phyloP scores from a whole-genome alignment of 2,113 vertebrate species.

The Melanotaenia duboulayi region DNA sequence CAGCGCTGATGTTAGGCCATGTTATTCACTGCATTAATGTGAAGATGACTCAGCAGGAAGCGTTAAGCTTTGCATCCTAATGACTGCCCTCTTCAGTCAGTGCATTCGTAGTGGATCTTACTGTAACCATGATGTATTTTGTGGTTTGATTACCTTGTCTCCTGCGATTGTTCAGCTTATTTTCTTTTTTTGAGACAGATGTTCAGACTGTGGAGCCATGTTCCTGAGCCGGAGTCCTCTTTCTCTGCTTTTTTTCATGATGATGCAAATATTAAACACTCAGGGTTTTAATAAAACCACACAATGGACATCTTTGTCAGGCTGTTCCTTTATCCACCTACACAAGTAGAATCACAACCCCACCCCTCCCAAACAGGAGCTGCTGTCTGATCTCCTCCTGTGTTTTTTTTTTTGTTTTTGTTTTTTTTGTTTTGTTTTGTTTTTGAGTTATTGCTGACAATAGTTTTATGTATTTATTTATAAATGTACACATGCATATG shows the following conservation, averaged over 20 bases:
- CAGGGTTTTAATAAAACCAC: constrained; percentile 60
- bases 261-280: constrained; percentile 61
- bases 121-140: constrained; percentile 28
- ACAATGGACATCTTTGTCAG: constrained; percentile 69
- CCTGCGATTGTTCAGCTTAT: constrained; percentile 21
- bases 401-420: background rate
- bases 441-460: background rate
- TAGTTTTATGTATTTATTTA: background rate
- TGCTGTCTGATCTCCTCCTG: constrained; percentile 2
- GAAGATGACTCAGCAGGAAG: constrained; percentile 43
- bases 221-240: constrained; percentile 15
- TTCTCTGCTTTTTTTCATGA: constrained; percentile 28
- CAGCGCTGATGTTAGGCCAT: constrained; percentile 51
- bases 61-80: constrained; percentile 7
- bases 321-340: constrained; percentile 38
- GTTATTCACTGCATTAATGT: constrained; percentile 49
- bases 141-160: constrained; percentile 38
- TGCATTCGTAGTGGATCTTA: constrained; percentile 26
- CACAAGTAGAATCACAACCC: constrained; percentile 27
- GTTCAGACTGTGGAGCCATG: constrained; percentile 29
- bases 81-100: constrained; percentile 37
- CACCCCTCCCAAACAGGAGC: constrained; percentile 21
- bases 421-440: background rate
- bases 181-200: constrained; percentile 25
- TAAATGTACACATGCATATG: background rate